Evolutionary conservation across 2,113 vertebrate genomes (phyloP).

Genomic region (Paraplagusia blochii): DNA sequence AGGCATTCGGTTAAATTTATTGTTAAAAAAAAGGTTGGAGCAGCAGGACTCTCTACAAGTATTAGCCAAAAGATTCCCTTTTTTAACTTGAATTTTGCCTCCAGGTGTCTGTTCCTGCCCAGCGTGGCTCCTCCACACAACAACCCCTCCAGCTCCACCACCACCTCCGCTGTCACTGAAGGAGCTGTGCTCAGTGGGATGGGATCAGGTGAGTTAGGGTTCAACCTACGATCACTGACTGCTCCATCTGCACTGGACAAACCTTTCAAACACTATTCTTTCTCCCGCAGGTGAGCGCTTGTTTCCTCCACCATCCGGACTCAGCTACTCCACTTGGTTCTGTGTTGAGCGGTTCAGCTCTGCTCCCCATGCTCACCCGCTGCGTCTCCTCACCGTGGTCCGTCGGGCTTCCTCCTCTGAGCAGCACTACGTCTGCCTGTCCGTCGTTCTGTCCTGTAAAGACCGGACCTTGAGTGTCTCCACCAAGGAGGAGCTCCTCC

Average conservation of each 20-base stretch:
- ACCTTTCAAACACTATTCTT: not conserved
- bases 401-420: constrained; percentile 91
- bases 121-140: constrained; percentile 97
- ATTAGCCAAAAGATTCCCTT: no score
- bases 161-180: constrained; percentile 85
- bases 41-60: no score
- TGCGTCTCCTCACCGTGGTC: constrained; percentile 89
- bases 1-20: no score
- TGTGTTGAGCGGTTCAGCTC: constrained; percentile 92
- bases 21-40: no score
- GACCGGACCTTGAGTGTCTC: constrained; percentile 92
- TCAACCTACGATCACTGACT: not conserved
- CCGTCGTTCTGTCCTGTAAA: constrained; percentile 88
- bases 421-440: constrained; percentile 94
- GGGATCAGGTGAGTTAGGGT: constrained; percentile 79
- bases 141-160: constrained; percentile 85
- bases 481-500: constrained; percentile 95
- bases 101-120: constrained; percentile 93
- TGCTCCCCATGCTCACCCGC: constrained; percentile 83
- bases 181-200: constrained; percentile 93
- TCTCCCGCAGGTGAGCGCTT: constrained; percentile 84
- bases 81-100: not conserved
- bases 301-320: constrained; percentile 93
- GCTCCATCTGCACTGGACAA: not conserved
- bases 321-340: constrained; percentile 96